phyloP scores from a whole-genome alignment of 2,113 vertebrate genomes.

The Propithecus coquereli region DNA sequence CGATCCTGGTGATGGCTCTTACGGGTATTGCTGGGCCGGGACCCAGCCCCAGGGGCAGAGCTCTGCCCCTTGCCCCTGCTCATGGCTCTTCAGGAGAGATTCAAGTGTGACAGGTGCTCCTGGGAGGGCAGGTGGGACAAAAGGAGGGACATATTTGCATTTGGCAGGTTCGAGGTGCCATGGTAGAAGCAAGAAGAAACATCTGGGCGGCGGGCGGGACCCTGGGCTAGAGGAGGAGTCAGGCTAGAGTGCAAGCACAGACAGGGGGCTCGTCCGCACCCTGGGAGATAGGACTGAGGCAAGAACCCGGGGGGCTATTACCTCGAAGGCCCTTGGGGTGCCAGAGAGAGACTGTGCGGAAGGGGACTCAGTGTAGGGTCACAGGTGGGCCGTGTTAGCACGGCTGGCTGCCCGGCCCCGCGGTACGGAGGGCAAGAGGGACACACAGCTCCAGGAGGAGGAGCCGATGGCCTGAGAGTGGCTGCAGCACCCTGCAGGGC shows the following conservation, averaged over 20 bases:
- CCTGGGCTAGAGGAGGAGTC: neutral
- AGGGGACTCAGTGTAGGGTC: neutral
- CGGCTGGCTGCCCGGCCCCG: neutral
- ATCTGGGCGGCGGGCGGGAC: neutral
- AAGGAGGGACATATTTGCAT: neutral
- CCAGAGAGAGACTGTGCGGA: neutral
- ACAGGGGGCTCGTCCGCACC: neutral
- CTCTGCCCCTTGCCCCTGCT: neutral
- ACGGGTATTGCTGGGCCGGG: neutral
- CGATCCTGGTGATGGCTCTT: no score
- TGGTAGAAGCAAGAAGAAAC: no score
- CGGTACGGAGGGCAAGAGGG: neutral
- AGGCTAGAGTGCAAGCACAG: neutral
- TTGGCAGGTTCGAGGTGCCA: neutral
- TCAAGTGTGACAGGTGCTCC: neutral
- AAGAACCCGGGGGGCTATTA: neutral
- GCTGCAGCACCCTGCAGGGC: no score
- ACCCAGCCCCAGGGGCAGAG: neutral
- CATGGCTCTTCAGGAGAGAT: neutral
- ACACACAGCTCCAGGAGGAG: neutral
- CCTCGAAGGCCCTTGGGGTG: neutral
- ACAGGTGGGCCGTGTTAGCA: accelerated
- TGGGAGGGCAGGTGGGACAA: neutral
- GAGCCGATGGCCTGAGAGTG: neutral
- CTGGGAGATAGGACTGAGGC: no score